phyloP scores from a whole-genome alignment of 2,797 vertebrate genomes.

The Rousettus madagascariensis region DNA sequence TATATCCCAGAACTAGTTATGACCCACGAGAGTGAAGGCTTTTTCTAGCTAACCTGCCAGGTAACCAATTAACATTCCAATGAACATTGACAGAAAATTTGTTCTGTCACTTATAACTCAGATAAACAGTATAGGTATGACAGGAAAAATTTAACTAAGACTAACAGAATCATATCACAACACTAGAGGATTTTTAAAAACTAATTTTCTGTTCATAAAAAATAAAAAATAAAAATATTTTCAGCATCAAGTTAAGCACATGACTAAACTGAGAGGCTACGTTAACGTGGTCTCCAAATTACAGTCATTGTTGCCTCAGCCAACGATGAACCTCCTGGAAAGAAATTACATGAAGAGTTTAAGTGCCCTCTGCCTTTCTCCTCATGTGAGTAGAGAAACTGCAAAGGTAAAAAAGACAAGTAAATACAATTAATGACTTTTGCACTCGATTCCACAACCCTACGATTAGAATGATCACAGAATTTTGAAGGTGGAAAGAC shows the following conservation, averaged over 20 bases:
- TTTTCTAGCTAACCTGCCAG: conserved; percentile 43
- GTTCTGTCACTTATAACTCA: conserved; percentile 58
- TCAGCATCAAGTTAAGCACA: conserved; percentile 55
- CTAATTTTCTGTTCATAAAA: conserved; percentile 67
- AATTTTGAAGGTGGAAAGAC: background rate
- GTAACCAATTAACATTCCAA: conserved; percentile 67
- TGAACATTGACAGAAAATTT: conserved; percentile 46
- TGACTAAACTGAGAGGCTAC: conserved; percentile 31
- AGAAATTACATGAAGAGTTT: conserved; percentile 57
- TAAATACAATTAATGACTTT: conserved; percentile 14
- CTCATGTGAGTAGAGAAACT: background rate
- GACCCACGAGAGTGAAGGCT: background rate
- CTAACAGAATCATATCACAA: conserved; percentile 51
- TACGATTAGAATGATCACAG: background rate
- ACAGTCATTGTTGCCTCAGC: conserved; percentile 23
- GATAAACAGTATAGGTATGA: conserved; percentile 63
- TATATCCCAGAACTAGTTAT: conserved; percentile 20
- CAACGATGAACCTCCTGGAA: conserved; percentile 52
- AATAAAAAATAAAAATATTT: conserved; percentile 63
- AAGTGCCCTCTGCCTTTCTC: conserved; percentile 45
- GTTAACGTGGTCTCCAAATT: conserved; percentile 25
- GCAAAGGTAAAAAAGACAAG: conserved; percentile 4
- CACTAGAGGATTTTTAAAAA: conserved; percentile 54
- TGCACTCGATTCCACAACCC: background rate
- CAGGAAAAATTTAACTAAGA: conserved; percentile 69